phyloP scores from a whole-genome alignment of 2,888 invertebrate species.

The Drosophila nigricruria region DNA sequence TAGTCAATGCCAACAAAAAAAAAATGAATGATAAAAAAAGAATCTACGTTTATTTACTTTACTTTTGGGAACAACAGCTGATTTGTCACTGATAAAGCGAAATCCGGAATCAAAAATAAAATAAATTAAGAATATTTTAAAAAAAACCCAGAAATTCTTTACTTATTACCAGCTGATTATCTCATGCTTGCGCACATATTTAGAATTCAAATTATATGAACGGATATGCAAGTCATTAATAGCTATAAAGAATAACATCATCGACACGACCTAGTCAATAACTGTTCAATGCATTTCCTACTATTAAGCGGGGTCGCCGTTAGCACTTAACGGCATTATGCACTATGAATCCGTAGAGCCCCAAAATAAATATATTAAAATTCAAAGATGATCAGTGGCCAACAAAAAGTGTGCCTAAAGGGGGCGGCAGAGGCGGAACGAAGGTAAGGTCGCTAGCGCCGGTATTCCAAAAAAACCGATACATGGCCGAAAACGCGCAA shows the following conservation, averaged over 20 bases:
- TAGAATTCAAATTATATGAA: constrained; percentile 31
- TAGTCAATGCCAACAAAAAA: constrained; percentile 10
- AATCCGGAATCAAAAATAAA: neutral
- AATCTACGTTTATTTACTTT: constrained; percentile 18
- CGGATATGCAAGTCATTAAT: constrained; percentile 66
- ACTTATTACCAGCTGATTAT: constrained; percentile 48
- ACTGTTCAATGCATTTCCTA: constrained; percentile 41
- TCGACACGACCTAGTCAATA: constrained; percentile 56
- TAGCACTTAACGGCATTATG: constrained; percentile 31
- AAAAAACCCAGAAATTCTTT: constrained; percentile 11
- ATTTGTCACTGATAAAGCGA: constrained; percentile 19
- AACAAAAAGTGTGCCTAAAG: too few relatives aligned
- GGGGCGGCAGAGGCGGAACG: neutral
- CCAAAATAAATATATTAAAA: constrained; percentile 18
- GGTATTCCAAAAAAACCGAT: constrained; percentile 34
- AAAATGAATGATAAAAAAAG: constrained; percentile 13
- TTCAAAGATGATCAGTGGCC: constrained; percentile 18
- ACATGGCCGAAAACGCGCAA: constrained; percentile 56
- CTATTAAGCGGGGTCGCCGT: constrained; percentile 16
- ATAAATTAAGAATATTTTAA: neutral
- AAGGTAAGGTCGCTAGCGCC: constrained; percentile 43
- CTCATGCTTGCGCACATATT: constrained; percentile 8
- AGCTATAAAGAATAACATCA: constrained; percentile 38
- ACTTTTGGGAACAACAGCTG: constrained; percentile 13
- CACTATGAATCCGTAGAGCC: constrained; percentile 17